Percentiles rank a stretch among this genome's conserved stretches.
Evolutionary conservation across 2,113 vertebrate genomes (phyloP).

Genomic region (Rutilus rutilus): DNA sequence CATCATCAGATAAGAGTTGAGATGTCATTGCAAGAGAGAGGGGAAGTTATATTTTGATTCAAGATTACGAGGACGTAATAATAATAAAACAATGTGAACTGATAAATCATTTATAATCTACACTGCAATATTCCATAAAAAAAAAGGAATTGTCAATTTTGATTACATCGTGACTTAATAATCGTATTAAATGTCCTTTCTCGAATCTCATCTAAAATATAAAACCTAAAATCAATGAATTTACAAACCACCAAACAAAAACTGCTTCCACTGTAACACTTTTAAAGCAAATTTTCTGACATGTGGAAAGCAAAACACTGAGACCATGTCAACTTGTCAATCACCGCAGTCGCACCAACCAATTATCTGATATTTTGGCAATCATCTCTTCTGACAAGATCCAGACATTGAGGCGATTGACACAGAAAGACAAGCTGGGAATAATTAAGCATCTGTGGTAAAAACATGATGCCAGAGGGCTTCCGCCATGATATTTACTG

Average conservation of each 20-base stretch:
- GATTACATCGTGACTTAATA: not conserved
- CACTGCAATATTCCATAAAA: no score
- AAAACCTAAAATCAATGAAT: not conserved
- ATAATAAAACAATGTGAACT: no score
- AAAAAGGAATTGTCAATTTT: no score
- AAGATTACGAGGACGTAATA: no score
- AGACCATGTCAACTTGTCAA: not conserved
- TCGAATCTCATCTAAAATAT: not conserved
- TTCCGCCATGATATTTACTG: constrained; percentile 55
- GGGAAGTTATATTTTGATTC: no score
- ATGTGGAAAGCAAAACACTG: not conserved
- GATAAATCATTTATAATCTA: no score
- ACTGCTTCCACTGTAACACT: not conserved
- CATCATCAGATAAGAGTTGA: no score
- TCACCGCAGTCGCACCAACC: not conserved
- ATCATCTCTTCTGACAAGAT: not conserved
- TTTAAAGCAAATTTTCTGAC: not conserved
- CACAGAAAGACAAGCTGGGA: constrained; percentile 31
- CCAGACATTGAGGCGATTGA: not conserved
- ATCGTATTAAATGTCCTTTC: not conserved
- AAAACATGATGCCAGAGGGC: constrained; percentile 24
- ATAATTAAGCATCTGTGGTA: constrained; percentile 15
- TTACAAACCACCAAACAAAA: not conserved
- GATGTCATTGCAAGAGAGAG: no score
- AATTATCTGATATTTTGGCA: not conserved